These are phyloP conservation scores for Brachyrhaphis roseni DNA, from an alignment of 2,797 vertebrate genomes.

Conservation along the genomic window DNA sequence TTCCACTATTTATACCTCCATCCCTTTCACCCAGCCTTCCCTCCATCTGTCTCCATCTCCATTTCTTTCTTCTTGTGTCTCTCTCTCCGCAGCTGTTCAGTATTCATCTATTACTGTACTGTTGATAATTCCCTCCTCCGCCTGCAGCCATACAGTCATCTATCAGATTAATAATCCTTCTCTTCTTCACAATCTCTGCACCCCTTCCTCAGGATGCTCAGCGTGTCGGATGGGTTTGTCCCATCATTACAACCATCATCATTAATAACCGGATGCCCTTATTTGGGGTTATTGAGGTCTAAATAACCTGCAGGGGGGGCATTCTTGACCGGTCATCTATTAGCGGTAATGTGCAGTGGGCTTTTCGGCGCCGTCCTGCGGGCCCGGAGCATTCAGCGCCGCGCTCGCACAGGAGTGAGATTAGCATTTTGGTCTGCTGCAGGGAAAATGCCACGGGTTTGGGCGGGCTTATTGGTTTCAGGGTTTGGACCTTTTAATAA, in stretches of 20 bases:
- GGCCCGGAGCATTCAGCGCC: constrained; percentile 42
- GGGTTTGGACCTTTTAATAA: constrained; percentile 15
- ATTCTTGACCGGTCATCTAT: constrained; percentile 56
- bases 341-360: constrained; percentile 66
- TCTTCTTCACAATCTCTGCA: constrained; percentile 51
- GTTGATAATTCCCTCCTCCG: constrained; percentile 82
- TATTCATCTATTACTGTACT: constrained; percentile 84
- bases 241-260: constrained; percentile 72
- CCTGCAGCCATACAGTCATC: constrained; percentile 81
- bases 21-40: constrained; percentile 66
- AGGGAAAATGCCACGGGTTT: constrained; percentile 2
- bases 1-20: constrained; percentile 68
- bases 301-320: constrained; percentile 59
- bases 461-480: constrained; percentile 16
- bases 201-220: constrained; percentile 56
- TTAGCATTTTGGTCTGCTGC: constrained; percentile 49
- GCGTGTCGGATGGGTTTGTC: constrained; percentile 74
- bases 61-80: constrained; percentile 49
- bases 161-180: constrained; percentile 83
- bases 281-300: constrained; percentile 69
- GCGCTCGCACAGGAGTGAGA: constrained; percentile 31
- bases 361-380: constrained; percentile 51
- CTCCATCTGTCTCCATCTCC: constrained; percentile 63
- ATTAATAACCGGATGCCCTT: constrained; percentile 72
- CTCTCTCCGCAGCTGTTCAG: constrained; percentile 77